Evolutionary conservation across 1,140 invertebrate genomes (phyloP), one percentile per base, ranked within the genome.

Genomic region (Augochlora pura): DNA sequence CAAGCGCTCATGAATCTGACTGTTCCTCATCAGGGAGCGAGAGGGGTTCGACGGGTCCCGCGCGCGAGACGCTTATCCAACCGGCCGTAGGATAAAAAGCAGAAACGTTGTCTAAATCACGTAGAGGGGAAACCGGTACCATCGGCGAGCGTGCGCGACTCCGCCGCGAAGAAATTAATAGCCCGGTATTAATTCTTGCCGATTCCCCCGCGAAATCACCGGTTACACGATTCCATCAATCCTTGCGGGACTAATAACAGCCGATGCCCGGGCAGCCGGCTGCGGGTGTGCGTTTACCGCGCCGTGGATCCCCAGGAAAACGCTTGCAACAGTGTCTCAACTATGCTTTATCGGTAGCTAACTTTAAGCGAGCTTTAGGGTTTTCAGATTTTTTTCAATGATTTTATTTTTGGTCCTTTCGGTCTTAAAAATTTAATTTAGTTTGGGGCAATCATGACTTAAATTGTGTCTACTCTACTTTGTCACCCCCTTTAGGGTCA

Each of bases 151-250:
- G 32, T 14, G 38, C 6, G 59, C 46, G 57, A 63, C 25, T 18
- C 72, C 27, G 89, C 80, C 84, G 80, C 82, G 75, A 78, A 82
- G 89, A 91, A 91, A 91, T 92, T 92, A 92, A 92, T 92, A 91
- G 91, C 88, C 86, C 88, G 82, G 86, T 91, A 91, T 92, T 91
- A 91, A 91, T 92, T 91, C 90, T 90, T 89, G 89, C 90, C 90
- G 91, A 92, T 92, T 91, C 90, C 84, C 66, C 84, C 84, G 80
- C 89, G 87, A 92, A 91, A 92, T 92, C 85, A 92, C 90, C 87
- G 89, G 89, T 90, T 91, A 88, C 88, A 88, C 90, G 88, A 91
- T 91, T 91, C 88, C 90, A 91, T 91, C 90, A 90, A 91, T 91
- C 90, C 21, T 14, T 91, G 84, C 86, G 82, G 77, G 87, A 87